Evolutionary conservation across 30 jellyfish, hydroid and myxozoan species (phyloP).

Genomic region (Euphysa ruthae): DNA sequence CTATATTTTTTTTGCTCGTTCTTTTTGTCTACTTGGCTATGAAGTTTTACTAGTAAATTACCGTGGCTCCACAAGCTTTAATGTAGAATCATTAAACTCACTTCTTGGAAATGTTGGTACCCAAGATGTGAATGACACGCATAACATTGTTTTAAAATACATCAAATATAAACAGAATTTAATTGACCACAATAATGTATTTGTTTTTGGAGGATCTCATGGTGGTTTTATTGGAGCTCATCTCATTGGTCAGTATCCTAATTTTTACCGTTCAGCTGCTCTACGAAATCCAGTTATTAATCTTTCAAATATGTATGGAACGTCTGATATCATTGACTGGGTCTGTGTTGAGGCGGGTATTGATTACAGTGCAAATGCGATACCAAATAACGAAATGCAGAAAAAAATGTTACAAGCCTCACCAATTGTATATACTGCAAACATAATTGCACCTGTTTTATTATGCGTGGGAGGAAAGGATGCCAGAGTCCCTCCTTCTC

Average conservation of each 20-base stretch:
- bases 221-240: slow-evolving; percentile 51
- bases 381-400: slow-evolving; percentile 15
- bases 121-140: slow-evolving; percentile 73
- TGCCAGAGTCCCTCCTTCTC: slow-evolving; percentile 41
- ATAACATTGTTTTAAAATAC: slow-evolving; percentile 17
- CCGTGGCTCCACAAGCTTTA: slow-evolving; percentile 83
- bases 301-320: slow-evolving; percentile 7
- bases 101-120: slow-evolving; percentile 68
- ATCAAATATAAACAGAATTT: background rate
- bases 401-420: slow-evolving; percentile 21
- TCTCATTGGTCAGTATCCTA: slow-evolving; percentile 36
- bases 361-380: background rate
- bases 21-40: slow-evolving; percentile 38
- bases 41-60: slow-evolving; percentile 61
- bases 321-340: slow-evolving; percentile 42
- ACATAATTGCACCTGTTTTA: slow-evolving; percentile 33
- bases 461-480: slow-evolving; percentile 31
- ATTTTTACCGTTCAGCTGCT: slow-evolving; percentile 39
- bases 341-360: slow-evolving; percentile 18
- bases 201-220: slow-evolving; percentile 45
- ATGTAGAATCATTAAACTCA: slow-evolving; percentile 42
- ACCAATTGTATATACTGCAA: slow-evolving; percentile 13
- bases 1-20: slow-evolving; percentile 14
- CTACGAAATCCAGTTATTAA: slow-evolving; percentile 25
- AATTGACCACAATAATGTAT: slow-evolving; percentile 11